phyloP scores from a whole-genome alignment of 2,797 vertebrate genomes.

The Morelia viridis region DNA sequence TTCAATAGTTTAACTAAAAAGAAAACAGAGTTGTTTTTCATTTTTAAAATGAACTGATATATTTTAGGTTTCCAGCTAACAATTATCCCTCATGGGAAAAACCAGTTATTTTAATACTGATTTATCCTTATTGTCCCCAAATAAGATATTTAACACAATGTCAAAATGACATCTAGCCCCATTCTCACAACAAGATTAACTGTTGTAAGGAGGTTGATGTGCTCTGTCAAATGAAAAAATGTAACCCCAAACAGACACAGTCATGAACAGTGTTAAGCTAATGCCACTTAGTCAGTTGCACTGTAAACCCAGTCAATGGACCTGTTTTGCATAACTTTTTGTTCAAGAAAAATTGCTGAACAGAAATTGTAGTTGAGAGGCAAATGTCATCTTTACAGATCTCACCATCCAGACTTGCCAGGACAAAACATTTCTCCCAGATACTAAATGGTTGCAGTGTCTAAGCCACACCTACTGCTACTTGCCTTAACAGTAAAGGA shows the following conservation, averaged over 20 bases:
- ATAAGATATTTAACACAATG: slow-evolving; percentile 9
- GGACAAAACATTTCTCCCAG: background rate
- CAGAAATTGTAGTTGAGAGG: background rate
- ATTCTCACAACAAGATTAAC: too few species aligned
- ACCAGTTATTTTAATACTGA: background rate
- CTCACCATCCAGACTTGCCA: background rate
- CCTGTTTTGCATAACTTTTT: background rate
- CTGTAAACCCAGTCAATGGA: background rate
- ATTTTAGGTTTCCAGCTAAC: background rate
- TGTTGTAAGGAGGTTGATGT: background rate
- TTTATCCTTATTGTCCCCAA: background rate
- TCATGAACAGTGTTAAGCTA: background rate
- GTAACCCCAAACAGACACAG: background rate
- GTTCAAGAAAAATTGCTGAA: background rate
- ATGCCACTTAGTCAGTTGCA: background rate
- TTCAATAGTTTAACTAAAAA: background rate
- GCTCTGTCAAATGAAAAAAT: background rate
- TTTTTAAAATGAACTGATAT: background rate
- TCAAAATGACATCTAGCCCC: slow-evolving; percentile 47
- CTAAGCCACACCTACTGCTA: background rate
- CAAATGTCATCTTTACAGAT: background rate
- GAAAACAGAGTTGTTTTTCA: background rate
- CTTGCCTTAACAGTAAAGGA: background rate
- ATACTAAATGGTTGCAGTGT: background rate
- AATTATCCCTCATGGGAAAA: background rate